These are phyloP conservation scores for Atta cephalotes DNA, from an alignment of 1,140 invertebrate species.

Conservation along the genomic window DNA sequence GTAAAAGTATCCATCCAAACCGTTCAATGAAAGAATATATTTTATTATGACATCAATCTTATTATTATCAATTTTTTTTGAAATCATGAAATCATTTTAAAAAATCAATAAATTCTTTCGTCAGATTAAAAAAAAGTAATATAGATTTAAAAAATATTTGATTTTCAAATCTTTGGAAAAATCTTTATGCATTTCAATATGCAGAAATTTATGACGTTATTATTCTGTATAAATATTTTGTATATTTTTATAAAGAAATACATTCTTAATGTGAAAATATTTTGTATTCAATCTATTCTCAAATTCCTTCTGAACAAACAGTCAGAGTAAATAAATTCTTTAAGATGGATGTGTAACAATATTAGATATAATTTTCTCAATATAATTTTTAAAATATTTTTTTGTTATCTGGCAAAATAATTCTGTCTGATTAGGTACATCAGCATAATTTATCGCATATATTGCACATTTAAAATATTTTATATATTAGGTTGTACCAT, in stretches of 20 bases:
- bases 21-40: background rate
- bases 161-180: background rate
- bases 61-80: background rate
- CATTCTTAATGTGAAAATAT: background rate
- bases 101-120: background rate
- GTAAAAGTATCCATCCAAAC: background rate
- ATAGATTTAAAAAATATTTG: background rate
- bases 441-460: conserved; percentile 18
- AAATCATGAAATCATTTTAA: no score
- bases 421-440: conserved; percentile 53
- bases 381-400: conserved; percentile 30
- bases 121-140: background rate
- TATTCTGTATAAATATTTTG: background rate
- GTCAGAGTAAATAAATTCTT: conserved; percentile 7
- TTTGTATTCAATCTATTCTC: background rate
- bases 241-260: background rate
- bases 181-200: background rate
- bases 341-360: conserved; percentile 15
- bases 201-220: no score
- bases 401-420: conserved; percentile 25
- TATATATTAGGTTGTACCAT: conserved; percentile 10
- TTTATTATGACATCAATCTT: background rate
- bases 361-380: conserved; percentile 34
- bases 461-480: conserved; percentile 34
- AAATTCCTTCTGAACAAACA: background rate